Conservation (phyloP, 2,113 vertebrate genomes). For the Willisornis vidua region DNA sequence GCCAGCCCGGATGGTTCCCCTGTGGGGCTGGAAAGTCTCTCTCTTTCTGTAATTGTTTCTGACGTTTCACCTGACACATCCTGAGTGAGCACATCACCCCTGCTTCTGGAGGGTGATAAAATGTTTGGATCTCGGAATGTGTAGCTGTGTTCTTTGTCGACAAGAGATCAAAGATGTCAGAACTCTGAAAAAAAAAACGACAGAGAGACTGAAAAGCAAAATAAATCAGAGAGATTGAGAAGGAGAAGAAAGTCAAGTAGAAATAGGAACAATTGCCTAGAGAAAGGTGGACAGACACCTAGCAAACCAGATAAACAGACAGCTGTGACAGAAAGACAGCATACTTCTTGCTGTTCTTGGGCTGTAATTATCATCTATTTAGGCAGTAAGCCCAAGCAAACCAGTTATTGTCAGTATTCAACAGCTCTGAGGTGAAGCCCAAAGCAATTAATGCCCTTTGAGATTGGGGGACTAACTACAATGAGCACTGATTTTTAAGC, state of each 20-base stretch:
- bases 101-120: neutral
- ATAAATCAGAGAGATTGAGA: neutral
- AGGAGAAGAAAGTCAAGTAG: neutral
- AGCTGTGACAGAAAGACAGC: constrained; percentile 35
- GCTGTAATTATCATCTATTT: constrained; percentile 67
- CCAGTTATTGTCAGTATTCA: constrained; percentile 64
- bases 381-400: constrained; percentile 37
- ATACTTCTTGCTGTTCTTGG: constrained; percentile 45
- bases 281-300: constrained; percentile 53
- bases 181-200: neutral
- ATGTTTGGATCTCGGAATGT: neutral
- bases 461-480: neutral
- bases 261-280: constrained; percentile 26
- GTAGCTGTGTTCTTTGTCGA: neutral
- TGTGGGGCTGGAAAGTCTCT: neutral
- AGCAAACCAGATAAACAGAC: constrained; percentile 52
- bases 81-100: neutral
- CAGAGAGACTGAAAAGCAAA: neutral
- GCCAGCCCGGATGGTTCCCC: constrained; percentile 15
- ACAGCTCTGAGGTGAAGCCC: constrained; percentile 28
- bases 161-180: constrained; percentile 30
- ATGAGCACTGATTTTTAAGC: constrained; percentile 13
- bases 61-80: constrained; percentile 43
- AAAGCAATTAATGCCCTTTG: constrained; percentile 33
- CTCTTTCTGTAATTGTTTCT: constrained; percentile 37